phyloP scores from a whole-genome alignment of 1,140 invertebrate genomes.

The Leptonema lineaticorne region DNA sequence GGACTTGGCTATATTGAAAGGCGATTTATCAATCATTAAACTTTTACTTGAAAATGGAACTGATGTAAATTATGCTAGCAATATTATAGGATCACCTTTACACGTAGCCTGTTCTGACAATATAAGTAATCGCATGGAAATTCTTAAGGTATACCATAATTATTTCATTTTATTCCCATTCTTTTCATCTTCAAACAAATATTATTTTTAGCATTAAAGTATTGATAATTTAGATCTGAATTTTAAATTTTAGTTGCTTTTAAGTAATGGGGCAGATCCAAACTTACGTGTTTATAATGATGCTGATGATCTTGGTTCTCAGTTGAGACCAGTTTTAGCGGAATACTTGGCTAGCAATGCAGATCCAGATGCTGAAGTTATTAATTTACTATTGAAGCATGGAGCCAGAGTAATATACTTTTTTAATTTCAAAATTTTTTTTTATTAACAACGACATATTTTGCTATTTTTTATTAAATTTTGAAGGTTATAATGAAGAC shows the following conservation, averaged over 20 bases:
- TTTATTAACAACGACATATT: neutral
- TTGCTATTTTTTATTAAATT: slow-evolving; percentile 17
- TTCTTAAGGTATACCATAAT: slow-evolving; percentile 58
- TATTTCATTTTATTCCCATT: too few relatives aligned
- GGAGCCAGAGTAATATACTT: slow-evolving; percentile 69
- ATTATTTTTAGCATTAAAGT: neutral
- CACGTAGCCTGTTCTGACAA: slow-evolving; percentile 86
- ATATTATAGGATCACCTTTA: slow-evolving; percentile 80
- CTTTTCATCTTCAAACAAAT: neutral
- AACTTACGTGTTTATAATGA: slow-evolving; percentile 76
- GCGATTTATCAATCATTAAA: slow-evolving; percentile 71
- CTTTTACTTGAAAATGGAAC: slow-evolving; percentile 71
- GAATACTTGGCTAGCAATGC: slow-evolving; percentile 81
- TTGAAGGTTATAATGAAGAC: slow-evolving; percentile 76
- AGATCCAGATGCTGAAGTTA: slow-evolving; percentile 66
- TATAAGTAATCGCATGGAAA: slow-evolving; percentile 70
- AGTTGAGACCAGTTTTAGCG: slow-evolving; percentile 72
- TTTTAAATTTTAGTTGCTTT: slow-evolving; percentile 60
- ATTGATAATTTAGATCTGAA: neutral
- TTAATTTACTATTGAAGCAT: slow-evolving; percentile 73
- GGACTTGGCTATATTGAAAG: slow-evolving; percentile 81
- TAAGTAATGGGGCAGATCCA: slow-evolving; percentile 75
- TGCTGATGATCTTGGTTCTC: slow-evolving; percentile 61
- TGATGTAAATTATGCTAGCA: slow-evolving; percentile 77
- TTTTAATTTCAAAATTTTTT: slow-evolving; percentile 3